phyloP scores from a whole-genome alignment of 2,113 vertebrate species.

The Progne subis region DNA sequence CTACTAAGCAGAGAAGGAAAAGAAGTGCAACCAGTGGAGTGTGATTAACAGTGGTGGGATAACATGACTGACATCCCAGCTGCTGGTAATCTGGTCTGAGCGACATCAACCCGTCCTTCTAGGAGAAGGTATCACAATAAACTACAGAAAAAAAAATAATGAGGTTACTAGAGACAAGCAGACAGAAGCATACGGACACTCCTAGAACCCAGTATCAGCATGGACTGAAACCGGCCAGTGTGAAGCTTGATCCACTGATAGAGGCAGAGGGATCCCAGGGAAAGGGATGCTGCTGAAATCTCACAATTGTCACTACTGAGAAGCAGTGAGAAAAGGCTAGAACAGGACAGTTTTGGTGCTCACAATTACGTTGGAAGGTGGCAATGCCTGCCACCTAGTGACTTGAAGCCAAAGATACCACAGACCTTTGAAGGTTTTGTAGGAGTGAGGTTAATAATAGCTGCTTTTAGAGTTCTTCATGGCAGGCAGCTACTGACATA shows the following conservation, averaged over 20 bases:
- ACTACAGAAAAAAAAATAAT: neutral
- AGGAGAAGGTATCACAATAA: neutral
- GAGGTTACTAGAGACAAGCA: neutral
- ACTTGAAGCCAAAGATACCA: neutral
- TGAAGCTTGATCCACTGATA: neutral
- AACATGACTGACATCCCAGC: neutral
- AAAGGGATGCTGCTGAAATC: neutral
- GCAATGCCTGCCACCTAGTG: constrained; percentile 51
- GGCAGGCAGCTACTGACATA: neutral
- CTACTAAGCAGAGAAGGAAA: neutral
- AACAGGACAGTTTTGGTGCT: neutral
- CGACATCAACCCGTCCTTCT: neutral
- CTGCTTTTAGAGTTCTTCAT: neutral
- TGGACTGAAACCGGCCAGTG: neutral
- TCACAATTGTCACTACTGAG: neutral
- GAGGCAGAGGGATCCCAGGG: neutral
- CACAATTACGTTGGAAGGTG: neutral
- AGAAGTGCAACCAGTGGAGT: neutral
- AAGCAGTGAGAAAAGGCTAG: neutral
- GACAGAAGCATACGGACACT: neutral
- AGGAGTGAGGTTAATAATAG: neutral
- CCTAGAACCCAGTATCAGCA: neutral
- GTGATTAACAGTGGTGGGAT: neutral
- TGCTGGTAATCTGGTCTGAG: neutral
- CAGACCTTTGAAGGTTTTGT: neutral